A percentile compares a stretch with the other conserved stretches of the same genome.
Evolutionary conservation across 2,113 vertebrate species (phyloP).

Genomic region (Xenopus laevis): DNA sequence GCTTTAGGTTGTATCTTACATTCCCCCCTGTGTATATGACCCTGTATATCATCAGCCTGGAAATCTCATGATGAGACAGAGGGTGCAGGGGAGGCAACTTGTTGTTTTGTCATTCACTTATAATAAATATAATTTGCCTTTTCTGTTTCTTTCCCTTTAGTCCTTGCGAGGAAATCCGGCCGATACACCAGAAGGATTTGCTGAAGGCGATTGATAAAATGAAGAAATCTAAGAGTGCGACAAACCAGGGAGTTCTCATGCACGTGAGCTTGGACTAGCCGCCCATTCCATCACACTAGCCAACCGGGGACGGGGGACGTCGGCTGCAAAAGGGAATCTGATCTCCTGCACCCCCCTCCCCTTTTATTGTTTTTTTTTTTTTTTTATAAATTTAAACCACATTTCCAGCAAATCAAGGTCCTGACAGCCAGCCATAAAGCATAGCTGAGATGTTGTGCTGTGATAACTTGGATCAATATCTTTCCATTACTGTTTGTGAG

Average conservation of each 20-base stretch:
- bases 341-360: conserved; percentile 34
- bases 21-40: too few species aligned
- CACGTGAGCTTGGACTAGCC: conserved; percentile 83
- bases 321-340: conserved; percentile 45
- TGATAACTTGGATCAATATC: neutral
- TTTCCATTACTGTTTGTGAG: neutral
- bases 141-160: conserved; percentile 52
- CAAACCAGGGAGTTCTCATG: conserved; percentile 69
- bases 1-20: too few species aligned
- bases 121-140: too few species aligned
- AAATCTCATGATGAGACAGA: too few species aligned
- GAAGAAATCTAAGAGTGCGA: conserved; percentile 84
- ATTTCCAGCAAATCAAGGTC: conserved; percentile 53
- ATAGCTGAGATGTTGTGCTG: conserved; percentile 21
- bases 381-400: conserved; percentile 62
- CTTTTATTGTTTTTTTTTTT: neutral
- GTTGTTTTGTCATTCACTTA: too few species aligned
- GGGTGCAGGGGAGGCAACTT: too few species aligned
- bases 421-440: conserved; percentile 50
- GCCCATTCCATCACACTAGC: neutral
- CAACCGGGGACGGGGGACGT: neutral
- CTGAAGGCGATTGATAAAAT: conserved; percentile 83
- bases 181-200: conserved; percentile 82
- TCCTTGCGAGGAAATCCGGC: conserved; percentile 72
- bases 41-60: too few species aligned